Conservation (phyloP, 1,140 invertebrate genomes). For the Brachionus paranguensis region DNA sequence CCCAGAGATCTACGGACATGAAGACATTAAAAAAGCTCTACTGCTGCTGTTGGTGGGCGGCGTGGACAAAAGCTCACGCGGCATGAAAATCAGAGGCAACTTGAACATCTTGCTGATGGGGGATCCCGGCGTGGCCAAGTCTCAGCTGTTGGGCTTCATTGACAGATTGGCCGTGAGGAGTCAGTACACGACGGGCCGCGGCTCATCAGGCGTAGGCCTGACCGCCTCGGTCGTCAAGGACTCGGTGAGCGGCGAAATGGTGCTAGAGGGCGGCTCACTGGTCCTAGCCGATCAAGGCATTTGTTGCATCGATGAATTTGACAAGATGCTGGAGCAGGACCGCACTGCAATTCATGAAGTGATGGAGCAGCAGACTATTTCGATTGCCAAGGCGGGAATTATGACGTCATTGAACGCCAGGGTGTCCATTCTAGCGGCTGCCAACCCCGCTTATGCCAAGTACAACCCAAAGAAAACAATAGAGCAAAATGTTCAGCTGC, state of each 20-base stretch:
- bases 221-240: slow-evolving; percentile 97
- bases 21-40: slow-evolving; percentile 95
- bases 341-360: slow-evolving; percentile 93
- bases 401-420: slow-evolving; percentile 94
- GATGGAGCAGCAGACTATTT: slow-evolving; percentile 99
- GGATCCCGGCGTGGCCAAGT: slow-evolving; percentile 98
- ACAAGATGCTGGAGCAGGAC: slow-evolving; percentile 91
- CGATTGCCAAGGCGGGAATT: slow-evolving; percentile 97
- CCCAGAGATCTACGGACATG: slow-evolving; percentile 96
- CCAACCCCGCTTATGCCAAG: slow-evolving; percentile 94
- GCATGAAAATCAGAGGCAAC: slow-evolving; percentile 73
- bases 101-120: slow-evolving; percentile 99
- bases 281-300: slow-evolving; percentile 95
- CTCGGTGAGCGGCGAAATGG: slow-evolving; percentile 92
- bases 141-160: slow-evolving; percentile 88
- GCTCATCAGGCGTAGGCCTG: slow-evolving; percentile 92
- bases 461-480: slow-evolving; percentile 91
- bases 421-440: slow-evolving; percentile 93
- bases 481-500: slow-evolving; percentile 94
- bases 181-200: slow-evolving; percentile 92
- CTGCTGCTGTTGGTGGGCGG: slow-evolving; percentile 87
- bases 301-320: slow-evolving; percentile 99
- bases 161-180: slow-evolving; percentile 82
- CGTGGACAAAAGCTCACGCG: slow-evolving; percentile 71
- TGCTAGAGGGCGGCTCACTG: slow-evolving; percentile 91